A percentile compares a stretch with the other conserved stretches of the same genome.
phyloP scores from a whole-genome alignment of 2,797 vertebrate species.

The Jordanella pulchra region DNA sequence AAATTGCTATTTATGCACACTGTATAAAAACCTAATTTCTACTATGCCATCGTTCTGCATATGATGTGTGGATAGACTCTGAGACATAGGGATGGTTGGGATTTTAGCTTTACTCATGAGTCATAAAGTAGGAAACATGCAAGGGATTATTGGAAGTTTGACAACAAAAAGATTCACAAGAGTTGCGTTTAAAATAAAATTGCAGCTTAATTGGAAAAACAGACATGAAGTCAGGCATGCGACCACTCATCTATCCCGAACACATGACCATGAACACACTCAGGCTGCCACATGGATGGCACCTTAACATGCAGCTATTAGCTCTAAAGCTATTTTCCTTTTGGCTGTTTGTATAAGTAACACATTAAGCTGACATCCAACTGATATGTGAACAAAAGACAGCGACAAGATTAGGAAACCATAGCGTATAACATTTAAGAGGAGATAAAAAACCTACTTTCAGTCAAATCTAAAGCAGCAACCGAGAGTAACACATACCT shows the following conservation, averaged over 20 bases:
- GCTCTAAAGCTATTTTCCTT: conserved; percentile 18
- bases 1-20: not conserved
- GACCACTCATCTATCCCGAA: conserved; percentile 15
- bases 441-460: conserved; percentile 30
- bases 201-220: conserved; percentile 42
- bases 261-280: not conserved
- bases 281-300: conserved; percentile 4
- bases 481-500: conserved; percentile 3
- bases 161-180: conserved; percentile 41
- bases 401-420: conserved; percentile 42
- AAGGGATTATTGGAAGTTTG: conserved; percentile 55
- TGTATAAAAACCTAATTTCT: not conserved
- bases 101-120: conserved; percentile 47
- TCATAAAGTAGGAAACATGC: conserved; percentile 28
- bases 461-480: not conserved
- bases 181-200: conserved; percentile 9
- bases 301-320: conserved; percentile 26
- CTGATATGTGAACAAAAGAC: conserved; percentile 43
- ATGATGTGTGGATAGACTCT: conserved; percentile 16
- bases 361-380: conserved; percentile 44
- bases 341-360: conserved; percentile 28
- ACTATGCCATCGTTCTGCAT: not conserved
- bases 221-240: conserved; percentile 24
- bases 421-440: conserved; percentile 26
- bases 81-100: conserved; percentile 19